Evolutionary conservation across 1,140 invertebrate genomes (phyloP), one percentile per base, ranked within the genome.

Genomic region (Caenorhabditis inopinata): DNA sequence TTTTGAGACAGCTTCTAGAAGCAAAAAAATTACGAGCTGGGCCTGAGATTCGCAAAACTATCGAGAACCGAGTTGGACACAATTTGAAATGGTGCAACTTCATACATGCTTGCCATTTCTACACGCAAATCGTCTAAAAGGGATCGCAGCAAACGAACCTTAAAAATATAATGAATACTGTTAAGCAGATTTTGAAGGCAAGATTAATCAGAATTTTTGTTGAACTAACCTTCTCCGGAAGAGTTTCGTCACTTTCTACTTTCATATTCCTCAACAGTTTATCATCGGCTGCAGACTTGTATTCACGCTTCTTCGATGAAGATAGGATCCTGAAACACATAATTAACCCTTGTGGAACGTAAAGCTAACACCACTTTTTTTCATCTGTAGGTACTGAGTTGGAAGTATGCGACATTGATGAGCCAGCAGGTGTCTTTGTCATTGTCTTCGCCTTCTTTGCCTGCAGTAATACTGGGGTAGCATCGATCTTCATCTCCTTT

Each of bases 81-180:
- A 27, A 68, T 38, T 68, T 68, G 58, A 32, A 68, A 68, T 68
- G 58, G 58, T 29, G 58, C 58, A n/a, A 68, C n/a, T 68, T 68
- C 58, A 16, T 68, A 42, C 58, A 68, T 68, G n/a, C n/a, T 68
- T 21, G 58, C 58, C 29, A 68, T 68, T 21, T 38, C 58, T 6
- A 68, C 58, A 68, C 58, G 58, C 2, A 68, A 7, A 42, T 68
- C 58, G 32, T 68, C 58, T 21, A 68, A 12, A 68, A 29, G 32
- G 12, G 32, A 16, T 3, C 58, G 32, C 25, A 68, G n/a, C n/a
- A n/a, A n/a, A 11, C 32, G 16, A 16, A 68, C 38, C 58, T 68
- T 5, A 21, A 32, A 32, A n/a, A n/a, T n/a, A n/a, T n/a, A n/a
- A n/a, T n/a, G n/a, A n/a, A n/a, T n/a, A n/a, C n/a, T n/a, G n/a